Conservation (phyloP, 2,113 vertebrate genomes). For the Neopipo cinnamomea region DNA sequence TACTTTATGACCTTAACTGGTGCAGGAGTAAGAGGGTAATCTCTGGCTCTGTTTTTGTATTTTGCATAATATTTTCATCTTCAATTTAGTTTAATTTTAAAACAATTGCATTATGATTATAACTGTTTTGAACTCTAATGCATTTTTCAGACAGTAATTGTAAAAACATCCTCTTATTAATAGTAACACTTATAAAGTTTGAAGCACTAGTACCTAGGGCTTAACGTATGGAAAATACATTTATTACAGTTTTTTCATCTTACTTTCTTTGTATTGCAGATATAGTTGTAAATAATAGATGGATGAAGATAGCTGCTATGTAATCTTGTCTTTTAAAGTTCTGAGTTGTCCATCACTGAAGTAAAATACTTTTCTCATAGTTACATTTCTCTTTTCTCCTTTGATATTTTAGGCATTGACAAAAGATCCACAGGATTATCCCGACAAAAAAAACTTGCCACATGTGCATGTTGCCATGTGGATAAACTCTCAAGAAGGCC, state of each 20-base stretch:
- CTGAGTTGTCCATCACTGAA: background rate
- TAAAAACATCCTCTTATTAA: background rate
- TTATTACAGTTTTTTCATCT: background rate
- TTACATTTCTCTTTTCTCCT: background rate
- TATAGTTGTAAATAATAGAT: background rate
- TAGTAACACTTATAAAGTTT: background rate
- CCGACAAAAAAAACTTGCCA: conserved; percentile 93
- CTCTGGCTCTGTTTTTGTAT: background rate
- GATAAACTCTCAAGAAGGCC: conserved; percentile 95
- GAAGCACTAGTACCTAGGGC: background rate
- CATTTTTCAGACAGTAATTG: background rate
- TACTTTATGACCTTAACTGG: background rate
- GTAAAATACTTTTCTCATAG: background rate
- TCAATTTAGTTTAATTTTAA: background rate
- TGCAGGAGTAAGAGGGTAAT: background rate
- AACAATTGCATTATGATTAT: background rate
- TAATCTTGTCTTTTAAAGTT: background rate
- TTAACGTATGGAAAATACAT: background rate
- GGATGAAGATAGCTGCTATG: background rate
- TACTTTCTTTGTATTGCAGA: background rate
- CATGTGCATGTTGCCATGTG: conserved; percentile 97
- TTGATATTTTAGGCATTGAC: conserved; percentile 84
- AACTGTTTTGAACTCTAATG: background rate
- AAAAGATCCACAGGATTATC: conserved; percentile 98
- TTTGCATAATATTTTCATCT: background rate